These are phyloP conservation scores for Ariopsis seemanni DNA, from an alignment of 2,113 vertebrate species.

Conservation along the genomic window DNA sequence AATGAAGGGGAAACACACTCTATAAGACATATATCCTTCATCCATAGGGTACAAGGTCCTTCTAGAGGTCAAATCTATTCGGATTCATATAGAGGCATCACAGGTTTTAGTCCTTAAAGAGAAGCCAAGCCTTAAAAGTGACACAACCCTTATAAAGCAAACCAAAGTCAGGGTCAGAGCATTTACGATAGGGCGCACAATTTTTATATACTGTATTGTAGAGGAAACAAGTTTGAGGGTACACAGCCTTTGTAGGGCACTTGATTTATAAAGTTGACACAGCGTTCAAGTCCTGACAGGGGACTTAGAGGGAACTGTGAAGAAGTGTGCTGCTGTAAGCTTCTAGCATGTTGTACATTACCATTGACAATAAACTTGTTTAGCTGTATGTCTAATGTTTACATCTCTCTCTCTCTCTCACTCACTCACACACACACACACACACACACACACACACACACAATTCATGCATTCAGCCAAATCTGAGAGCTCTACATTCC, in stretches of 20 bases:
- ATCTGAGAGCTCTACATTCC: slow-evolving; percentile 40
- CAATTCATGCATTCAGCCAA: slow-evolving; percentile 42
- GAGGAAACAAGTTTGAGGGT: background rate
- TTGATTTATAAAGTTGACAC: background rate
- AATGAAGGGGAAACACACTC: background rate
- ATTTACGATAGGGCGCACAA: background rate
- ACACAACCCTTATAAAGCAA: background rate
- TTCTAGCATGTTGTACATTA: slow-evolving; percentile 12
- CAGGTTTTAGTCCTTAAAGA: background rate
- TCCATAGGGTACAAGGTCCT: background rate
- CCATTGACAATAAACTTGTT: slow-evolving; percentile 38
- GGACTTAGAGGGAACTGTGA: background rate
- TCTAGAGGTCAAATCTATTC: background rate
- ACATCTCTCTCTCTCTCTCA: slow-evolving; percentile 17
- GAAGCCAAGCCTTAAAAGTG: background rate
- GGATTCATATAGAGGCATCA: background rate
- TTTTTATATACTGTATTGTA: background rate
- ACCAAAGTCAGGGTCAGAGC: no score
- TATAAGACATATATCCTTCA: background rate
- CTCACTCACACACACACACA: no score
- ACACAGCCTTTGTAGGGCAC: background rate
- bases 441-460: slow-evolving; percentile 27
- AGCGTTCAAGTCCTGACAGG: background rate
- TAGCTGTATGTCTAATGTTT: slow-evolving; percentile 41
- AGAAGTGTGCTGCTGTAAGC: background rate